Base-by-base conservation (phyloP, 2,113 vertebrate species). In the Pleuronectes platessa region DNA sequence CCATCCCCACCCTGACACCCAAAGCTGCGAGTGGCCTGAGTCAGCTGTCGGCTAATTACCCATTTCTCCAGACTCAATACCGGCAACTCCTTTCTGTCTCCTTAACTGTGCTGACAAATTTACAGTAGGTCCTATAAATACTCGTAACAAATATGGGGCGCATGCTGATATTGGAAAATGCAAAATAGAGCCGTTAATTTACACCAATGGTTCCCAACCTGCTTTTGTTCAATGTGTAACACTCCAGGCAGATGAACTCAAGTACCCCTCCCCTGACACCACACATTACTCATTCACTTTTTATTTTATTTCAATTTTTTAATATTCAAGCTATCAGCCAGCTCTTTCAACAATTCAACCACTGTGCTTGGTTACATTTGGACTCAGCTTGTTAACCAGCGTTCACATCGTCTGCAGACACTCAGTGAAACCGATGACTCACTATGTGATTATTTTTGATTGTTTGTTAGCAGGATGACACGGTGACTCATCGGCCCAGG, bases 1-100 rank as follows among this genome's bases (percentile, higher is more conserved):
- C 92, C 86, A 87, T 88, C 79, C 73, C 37, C 74, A 49, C 65
- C 62, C 89, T 89, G 89, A 90, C 87, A 83, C 73, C 86, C 84
- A 90, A 91, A 93, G 88, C 89, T 88, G 80, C 74, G 49, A 90
- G 79, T 79, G 63, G 82, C 82, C 92, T 92, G 90, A 92, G 88
- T 94, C 90, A 94, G 91, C 92, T 66, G 9, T 72, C 73, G 67
- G 82, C 88, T 93, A 91, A 94, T 92, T 90, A 92, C 84, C 82
- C 73, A 80, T 88, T 88, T 86, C 85, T 92, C 86, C 80, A 63
- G 78, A 67, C 74, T 90, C 89, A 84, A 89, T 89, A 80, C 65
- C 17, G 17, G 56, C 69, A 80, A 35, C 51, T 54, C 21, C 74
- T 87, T 81, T 80, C 78, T 79, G 73, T 85, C 85, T 88, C 74